phyloP scores from a whole-genome alignment of 1,140 invertebrate genomes.

The Chrysomallon squamiferum region DNA sequence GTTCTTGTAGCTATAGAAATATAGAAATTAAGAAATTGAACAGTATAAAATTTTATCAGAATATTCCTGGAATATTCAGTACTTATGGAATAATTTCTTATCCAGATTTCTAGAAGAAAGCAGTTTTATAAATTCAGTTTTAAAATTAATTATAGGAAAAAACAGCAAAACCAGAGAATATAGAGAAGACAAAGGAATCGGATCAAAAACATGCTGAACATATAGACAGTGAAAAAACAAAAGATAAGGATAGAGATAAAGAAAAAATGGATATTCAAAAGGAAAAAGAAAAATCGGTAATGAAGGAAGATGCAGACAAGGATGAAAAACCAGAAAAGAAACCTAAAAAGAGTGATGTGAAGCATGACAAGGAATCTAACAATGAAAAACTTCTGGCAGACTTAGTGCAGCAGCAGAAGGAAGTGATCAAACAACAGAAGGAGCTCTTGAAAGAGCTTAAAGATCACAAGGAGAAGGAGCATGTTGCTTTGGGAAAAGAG shows the following conservation, averaged over 20 bases:
- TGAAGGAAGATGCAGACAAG: slow-evolving; percentile 3
- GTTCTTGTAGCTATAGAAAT: no score
- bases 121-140: neutral
- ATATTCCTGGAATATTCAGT: no score
- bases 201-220: neutral
- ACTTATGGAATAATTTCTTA: no score
- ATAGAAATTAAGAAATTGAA: no score
- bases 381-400: slow-evolving; percentile 61
- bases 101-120: no score
- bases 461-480: slow-evolving; percentile 56
- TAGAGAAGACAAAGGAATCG: neutral
- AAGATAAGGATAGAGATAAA: neutral
- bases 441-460: slow-evolving; percentile 67
- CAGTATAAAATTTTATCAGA: no score
- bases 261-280: slow-evolving; percentile 3
- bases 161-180: neutral
- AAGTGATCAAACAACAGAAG: slow-evolving; percentile 45
- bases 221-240: neutral
- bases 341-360: neutral
- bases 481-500: neutral
- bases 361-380: slow-evolving; percentile 60
- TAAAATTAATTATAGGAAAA: no score
- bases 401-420: slow-evolving; percentile 65
- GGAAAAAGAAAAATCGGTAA: slow-evolving; percentile 1
- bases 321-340: slow-evolving; percentile 2